Base-by-base conservation (phyloP, 1,140 invertebrate species). In the Penaeus japonicus region DNA sequence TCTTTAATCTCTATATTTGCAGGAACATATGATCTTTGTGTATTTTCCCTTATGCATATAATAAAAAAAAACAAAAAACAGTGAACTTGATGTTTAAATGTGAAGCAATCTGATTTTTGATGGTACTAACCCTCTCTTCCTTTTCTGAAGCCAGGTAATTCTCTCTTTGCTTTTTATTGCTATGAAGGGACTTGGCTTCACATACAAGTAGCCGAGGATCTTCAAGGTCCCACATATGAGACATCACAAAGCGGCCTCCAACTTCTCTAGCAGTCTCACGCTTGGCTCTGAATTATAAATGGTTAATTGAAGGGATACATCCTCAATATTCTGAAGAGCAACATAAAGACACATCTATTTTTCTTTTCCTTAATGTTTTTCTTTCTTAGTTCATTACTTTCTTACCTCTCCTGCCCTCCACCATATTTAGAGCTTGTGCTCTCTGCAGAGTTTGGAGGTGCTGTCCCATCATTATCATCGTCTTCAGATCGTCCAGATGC, bases 221-320 rank as follows among this genome's bases (percentile, higher is more conserved):
- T 65, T 95, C 94, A 1, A 93, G 92, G 91, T 97, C 96, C 97
- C 97, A 98, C 91, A 92, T 93, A 91, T 95, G 94, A 32, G 92
- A 92, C 18, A 94, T 92, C 17, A 94, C 93, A 90, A 92, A 93
- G 55, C 94, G 92, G 18, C 93, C 93, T 55, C 92, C 92, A 30
- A 94, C 92, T 91, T 93, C 92, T 85, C 92, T 92, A 20, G 93
- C 92, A 54, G 90, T 89, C 77, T 90, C 90, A 32, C 81, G 65
- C 75, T 89, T 90, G 18, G 90, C 86, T 57, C 90, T 91, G 70
- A 4, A 22, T 54, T 35, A 54, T 17, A n/a, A 35, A 27, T 24
- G 30, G 17, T 15, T 4, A 73, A 32, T 53, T n/a, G 22, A 59
- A 30, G 30, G 17, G 30, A 18, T 35, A 55, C 22, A 22, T 83